phyloP scores from a whole-genome alignment of 2,888 invertebrate genomes.

The Disparrhopalites patrizii region DNA sequence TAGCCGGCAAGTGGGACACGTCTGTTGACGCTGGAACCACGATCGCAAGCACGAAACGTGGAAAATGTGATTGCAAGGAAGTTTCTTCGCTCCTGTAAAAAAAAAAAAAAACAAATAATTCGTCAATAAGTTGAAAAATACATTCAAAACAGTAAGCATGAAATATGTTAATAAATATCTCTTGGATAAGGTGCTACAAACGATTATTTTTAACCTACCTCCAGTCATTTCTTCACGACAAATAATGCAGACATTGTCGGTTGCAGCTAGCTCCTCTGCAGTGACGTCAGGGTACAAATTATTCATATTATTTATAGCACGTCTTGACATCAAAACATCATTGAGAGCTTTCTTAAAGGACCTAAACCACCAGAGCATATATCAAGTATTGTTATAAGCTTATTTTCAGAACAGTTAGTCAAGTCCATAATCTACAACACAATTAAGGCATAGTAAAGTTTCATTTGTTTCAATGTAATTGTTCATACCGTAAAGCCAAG shows the following conservation, averaged over 20 bases:
- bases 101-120: constrained; percentile 51
- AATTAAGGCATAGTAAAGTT: not conserved
- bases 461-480: not conserved
- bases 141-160: constrained; percentile 5
- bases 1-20: constrained; percentile 95
- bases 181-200: not conserved
- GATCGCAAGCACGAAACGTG: constrained; percentile 95
- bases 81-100: constrained; percentile 76
- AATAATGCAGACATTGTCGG: constrained; percentile 98
- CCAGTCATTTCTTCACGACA: constrained; percentile 83
- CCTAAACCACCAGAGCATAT: constrained; percentile 54
- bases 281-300: constrained; percentile 96
- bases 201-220: constrained; percentile 51
- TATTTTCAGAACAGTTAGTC: not conserved
- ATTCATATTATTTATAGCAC: constrained; percentile 98
- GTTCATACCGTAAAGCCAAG: constrained; percentile 80
- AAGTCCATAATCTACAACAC: not conserved
- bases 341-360: constrained; percentile 96
- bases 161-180: not conserved
- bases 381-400: not conserved
- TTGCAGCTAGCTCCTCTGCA: constrained; percentile 79
- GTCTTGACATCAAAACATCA: constrained; percentile 92
- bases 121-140: not conserved
- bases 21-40: constrained; percentile 99
- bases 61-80: constrained; percentile 99